Evolutionary conservation across 2,797 vertebrate species (phyloP).

Genomic region (Erethizon dorsatum): DNA sequence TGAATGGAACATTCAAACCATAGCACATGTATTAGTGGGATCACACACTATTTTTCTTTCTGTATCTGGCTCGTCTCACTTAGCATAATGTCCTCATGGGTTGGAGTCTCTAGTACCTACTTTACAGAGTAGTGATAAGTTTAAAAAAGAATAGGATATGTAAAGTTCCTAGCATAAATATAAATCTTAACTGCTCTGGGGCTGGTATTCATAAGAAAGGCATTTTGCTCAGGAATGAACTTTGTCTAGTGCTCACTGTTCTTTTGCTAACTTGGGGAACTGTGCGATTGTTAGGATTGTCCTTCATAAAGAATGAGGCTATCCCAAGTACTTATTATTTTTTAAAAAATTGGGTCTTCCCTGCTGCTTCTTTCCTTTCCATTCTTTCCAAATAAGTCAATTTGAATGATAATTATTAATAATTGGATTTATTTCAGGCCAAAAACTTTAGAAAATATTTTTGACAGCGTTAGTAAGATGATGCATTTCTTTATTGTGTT

Average conservation of each 20-base stretch:
- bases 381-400: slow-evolving; percentile 58
- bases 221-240: slow-evolving; percentile 40
- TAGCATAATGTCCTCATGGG: neutral
- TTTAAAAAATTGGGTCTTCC: neutral
- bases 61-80: slow-evolving; percentile 29
- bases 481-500: slow-evolving; percentile 43
- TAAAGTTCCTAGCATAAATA: slow-evolving; percentile 45
- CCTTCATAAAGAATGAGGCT: neutral
- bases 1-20: neutral
- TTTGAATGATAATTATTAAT: slow-evolving; percentile 64
- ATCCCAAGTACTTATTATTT: neutral
- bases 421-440: slow-evolving; percentile 59
- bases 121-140: neutral
- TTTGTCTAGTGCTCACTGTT: neutral
- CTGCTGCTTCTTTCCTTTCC: slow-evolving; percentile 38
- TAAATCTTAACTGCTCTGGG: neutral
- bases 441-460: slow-evolving; percentile 69
- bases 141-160: slow-evolving; percentile 8
- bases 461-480: slow-evolving; percentile 42
- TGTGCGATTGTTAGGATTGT: neutral
- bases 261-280: neutral
- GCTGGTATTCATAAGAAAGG: slow-evolving; percentile 30
- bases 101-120: slow-evolving; percentile 30
- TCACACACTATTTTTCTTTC: neutral
- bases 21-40: neutral